Percentiles rank a stretch among this genome's conserved stretches.
phyloP scores from a whole-genome alignment of 2,113 vertebrate genomes.

The Pygoscelis adeliae region DNA sequence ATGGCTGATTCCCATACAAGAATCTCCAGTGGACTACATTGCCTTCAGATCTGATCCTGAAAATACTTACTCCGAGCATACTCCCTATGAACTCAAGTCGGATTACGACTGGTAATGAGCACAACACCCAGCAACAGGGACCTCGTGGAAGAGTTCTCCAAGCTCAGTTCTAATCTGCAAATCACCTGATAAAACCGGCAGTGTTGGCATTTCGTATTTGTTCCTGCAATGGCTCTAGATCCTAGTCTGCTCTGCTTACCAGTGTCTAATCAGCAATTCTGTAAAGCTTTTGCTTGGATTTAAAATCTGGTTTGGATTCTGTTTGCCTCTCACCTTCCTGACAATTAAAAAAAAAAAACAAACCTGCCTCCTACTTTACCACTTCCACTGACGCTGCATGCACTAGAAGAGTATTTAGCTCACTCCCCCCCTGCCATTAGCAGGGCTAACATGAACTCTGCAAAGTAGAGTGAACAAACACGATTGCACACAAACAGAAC shows the following conservation, averaged over 20 bases:
- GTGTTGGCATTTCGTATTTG: not conserved
- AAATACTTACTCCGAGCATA: not conserved
- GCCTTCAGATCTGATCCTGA: not conserved
- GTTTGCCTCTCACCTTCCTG: not conserved
- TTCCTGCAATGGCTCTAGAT: not conserved
- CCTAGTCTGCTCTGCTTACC: not conserved
- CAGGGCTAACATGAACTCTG: not conserved
- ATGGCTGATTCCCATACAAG: conserved; percentile 30
- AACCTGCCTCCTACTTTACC: not conserved
- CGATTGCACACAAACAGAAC: not conserved
- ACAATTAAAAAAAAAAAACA: not conserved
- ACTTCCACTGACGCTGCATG: not conserved
- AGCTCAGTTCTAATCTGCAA: not conserved
- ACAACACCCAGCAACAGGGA: conserved; percentile 6
- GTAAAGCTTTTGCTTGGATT: not conserved
- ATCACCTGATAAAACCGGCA: not conserved
- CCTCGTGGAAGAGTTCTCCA: not conserved
- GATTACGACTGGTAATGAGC: not conserved
- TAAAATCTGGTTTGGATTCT: not conserved
- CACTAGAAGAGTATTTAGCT: not conserved
- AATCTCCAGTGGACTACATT: conserved; percentile 8
- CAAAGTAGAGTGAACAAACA: not conserved
- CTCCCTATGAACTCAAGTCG: not conserved
- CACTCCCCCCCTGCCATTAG: not conserved
- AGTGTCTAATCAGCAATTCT: not conserved